phyloP scores from a whole-genome alignment of 2,113 vertebrate species.

The Astatoreochromis straeleni region DNA sequence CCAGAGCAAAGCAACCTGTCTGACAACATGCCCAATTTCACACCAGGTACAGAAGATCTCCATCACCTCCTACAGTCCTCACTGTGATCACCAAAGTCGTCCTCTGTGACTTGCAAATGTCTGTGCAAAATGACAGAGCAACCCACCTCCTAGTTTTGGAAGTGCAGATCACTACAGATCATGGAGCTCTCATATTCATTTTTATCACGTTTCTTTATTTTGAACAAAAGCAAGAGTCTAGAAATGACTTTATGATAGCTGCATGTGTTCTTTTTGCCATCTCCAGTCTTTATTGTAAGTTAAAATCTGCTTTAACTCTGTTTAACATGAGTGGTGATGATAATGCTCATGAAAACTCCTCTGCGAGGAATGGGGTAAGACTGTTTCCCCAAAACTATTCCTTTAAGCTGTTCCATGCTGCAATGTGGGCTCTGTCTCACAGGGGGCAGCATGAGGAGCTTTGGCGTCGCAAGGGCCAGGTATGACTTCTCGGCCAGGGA shows the following conservation, averaged over 20 bases:
- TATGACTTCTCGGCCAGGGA: slow-evolving; percentile 90
- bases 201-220: neutral
- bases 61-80: neutral
- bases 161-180: neutral
- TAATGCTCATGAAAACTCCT: neutral
- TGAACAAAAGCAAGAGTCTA: neutral
- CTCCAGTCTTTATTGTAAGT: neutral
- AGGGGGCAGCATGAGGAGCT: slow-evolving; percentile 73
- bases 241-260: neutral
- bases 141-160: neutral
- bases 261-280: neutral
- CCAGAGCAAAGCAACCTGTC: slow-evolving; percentile 66
- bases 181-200: neutral
- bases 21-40: slow-evolving; percentile 14
- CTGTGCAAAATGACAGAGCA: neutral
- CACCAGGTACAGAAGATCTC: slow-evolving; percentile 56
- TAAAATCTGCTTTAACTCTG: neutral
- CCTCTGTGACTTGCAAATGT: neutral
- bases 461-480: slow-evolving; percentile 80
- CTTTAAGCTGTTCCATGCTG: neutral
- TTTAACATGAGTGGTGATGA: neutral
- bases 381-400: neutral
- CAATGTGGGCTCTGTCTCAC: neutral
- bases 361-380: neutral
- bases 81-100: neutral